Base-by-base conservation (phyloP, 1,140 invertebrate species). In the Micrasema minimum region DNA sequence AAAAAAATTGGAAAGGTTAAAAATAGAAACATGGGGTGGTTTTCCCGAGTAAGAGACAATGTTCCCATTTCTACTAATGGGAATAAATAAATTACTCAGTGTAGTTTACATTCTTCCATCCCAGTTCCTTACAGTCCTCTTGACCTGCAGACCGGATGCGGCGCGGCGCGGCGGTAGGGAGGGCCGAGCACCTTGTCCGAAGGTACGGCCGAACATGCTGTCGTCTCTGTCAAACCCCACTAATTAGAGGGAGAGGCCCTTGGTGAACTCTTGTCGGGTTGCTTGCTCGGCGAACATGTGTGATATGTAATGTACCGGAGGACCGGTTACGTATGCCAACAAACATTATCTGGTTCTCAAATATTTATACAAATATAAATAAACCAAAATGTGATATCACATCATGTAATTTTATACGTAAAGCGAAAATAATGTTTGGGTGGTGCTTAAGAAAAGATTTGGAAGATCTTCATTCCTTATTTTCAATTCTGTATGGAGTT, bases 111-210 rank as follows among this genome's bases (percentile, higher is more conserved):
- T 31, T 31, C 7, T 22, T 48, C 4, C 46, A 48, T 22, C 16
- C 46, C 14, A 55, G 23, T 46, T 59, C 11, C 57, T 18, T 12
- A n/a, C 41, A 59, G 31, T 48, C 70, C 64, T 69, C 66, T 73
- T 73, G 72, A 73, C 72, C 72, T 46, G 66, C 16, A 45, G 51
- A 37, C 51, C 72, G 67, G 67, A 69, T 69, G 57, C 71, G 18
- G 61, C 66, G 16, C 26, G n/a, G 26, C 35, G 61, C 66, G 16
- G 45, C 26, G 26, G 1, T 64, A 9, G n/a, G 26, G 14, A 45
- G 46, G 14, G 23, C 26, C 62, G 11, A 59, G 57, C 57, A 26
- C 10, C 53, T 38, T 53, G 43, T 38, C 68, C 46, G 68, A 23
- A 68, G 12, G 50, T n/a, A 12, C 12, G 10, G 20, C 23, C 12